These are phyloP conservation scores for Recurvirostra avosetta DNA, from an alignment of 2,113 vertebrate species.

Conservation along the genomic window DNA sequence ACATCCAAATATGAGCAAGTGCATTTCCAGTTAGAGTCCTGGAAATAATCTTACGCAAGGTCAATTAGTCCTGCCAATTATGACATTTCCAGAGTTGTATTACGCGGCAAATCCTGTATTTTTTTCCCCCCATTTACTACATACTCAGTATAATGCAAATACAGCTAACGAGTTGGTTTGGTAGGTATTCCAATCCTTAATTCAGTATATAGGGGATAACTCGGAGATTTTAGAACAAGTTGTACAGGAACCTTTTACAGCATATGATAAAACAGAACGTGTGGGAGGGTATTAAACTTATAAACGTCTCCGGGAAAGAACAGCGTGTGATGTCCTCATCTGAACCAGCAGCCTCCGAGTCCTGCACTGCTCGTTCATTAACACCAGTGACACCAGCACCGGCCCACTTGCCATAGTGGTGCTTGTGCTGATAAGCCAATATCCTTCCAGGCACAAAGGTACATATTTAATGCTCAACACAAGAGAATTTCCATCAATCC, in stretches of 20 bases:
- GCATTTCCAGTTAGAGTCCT: background rate
- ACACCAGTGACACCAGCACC: background rate
- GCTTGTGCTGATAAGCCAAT: background rate
- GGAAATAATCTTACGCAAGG: background rate
- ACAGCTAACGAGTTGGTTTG: background rate
- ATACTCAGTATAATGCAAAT: background rate
- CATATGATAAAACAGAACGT: background rate
- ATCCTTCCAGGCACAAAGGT: background rate
- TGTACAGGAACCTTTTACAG: background rate
- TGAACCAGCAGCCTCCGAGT: background rate
- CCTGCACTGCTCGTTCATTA: background rate
- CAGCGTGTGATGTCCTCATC: accelerated
- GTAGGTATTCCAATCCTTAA: background rate
- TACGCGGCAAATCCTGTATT: background rate
- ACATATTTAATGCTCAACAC: background rate
- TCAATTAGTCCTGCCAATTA: background rate
- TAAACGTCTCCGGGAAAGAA: accelerated
- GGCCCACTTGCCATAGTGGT: background rate
- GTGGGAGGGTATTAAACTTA: background rate
- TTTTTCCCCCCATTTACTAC: background rate
- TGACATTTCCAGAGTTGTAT: background rate
- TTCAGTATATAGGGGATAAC: background rate
- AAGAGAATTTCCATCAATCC: background rate
- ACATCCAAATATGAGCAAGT: background rate
- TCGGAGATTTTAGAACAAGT: background rate